Conservation (phyloP, 64 coral and sea anemone genomes). For the Pocillopora damicornis region DNA sequence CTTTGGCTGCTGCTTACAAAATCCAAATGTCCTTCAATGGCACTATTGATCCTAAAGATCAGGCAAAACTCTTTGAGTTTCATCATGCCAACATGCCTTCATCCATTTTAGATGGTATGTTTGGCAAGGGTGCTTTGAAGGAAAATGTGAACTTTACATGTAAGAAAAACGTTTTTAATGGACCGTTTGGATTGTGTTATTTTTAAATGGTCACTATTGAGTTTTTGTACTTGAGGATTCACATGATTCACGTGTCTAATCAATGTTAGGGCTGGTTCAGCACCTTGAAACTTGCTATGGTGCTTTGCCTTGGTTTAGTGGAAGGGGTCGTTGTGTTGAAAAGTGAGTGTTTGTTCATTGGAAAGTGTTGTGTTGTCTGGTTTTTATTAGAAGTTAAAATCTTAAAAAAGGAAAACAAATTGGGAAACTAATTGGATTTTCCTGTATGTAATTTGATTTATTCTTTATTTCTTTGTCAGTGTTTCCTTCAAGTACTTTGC, state of each 20-base stretch:
- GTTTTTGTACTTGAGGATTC: neutral
- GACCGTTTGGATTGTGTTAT: slow-evolving; percentile 61
- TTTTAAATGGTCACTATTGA: neutral
- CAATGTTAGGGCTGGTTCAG: too few species aligned
- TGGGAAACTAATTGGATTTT: neutral
- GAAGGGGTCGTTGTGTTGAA: too few species aligned
- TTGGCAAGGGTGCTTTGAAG: slow-evolving; percentile 36
- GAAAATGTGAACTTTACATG: slow-evolving; percentile 54
- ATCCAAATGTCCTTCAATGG: slow-evolving; percentile 58
- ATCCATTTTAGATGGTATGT: slow-evolving; percentile 42
- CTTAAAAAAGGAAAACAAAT: too few species aligned
- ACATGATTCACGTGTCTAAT: too few species aligned
- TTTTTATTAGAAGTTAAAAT: too few species aligned
- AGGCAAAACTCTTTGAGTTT: slow-evolving; percentile 1
- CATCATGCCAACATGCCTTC: slow-evolving; percentile 32
- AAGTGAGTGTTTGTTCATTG: too few species aligned
- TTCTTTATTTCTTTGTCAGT: neutral
- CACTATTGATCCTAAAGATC: neutral
- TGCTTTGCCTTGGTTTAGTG: too few species aligned
- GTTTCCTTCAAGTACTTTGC: neutral
- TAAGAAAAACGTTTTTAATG: slow-evolving; percentile 56
- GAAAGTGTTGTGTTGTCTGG: too few species aligned
- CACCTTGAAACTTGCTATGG: too few species aligned
- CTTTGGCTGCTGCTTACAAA: slow-evolving; percentile 71
- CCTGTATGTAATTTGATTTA: neutral